These are phyloP conservation scores for Uloborus diversus DNA, from an alignment of 1,140 invertebrate genomes.

Conservation along the genomic window DNA sequence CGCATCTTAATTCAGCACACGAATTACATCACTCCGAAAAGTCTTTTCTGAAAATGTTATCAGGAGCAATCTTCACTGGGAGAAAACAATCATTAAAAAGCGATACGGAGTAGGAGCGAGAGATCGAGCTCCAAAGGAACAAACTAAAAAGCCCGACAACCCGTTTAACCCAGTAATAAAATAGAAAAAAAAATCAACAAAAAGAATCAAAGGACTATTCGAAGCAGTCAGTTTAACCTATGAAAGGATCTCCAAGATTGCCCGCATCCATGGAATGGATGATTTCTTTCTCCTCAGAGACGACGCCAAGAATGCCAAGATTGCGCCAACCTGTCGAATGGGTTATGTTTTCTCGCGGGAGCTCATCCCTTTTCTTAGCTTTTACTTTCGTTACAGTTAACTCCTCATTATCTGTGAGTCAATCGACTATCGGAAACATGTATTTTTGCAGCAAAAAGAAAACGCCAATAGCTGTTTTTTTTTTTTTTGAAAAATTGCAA, in stretches of 20 bases:
- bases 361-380: neutral
- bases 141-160: conserved; percentile 11
- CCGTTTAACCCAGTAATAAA: conserved; percentile 9
- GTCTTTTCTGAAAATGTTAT: conserved; percentile 2
- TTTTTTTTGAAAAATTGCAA: too few species aligned
- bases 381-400: neutral
- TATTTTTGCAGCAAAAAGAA: too few species aligned
- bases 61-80: neutral
- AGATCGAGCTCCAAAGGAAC: conserved; percentile 12
- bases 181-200: conserved; percentile 8
- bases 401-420: too few species aligned
- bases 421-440: too few species aligned
- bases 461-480: too few species aligned
- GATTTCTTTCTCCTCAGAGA: conserved; percentile 1
- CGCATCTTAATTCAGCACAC: neutral
- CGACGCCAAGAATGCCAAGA: conserved; percentile 30
- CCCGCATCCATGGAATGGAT: neutral
- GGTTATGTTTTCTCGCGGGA: conserved; percentile 1
- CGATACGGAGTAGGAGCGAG: neutral
- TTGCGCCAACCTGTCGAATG: conserved; percentile 9
- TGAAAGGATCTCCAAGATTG: conserved; percentile 41
- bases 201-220: conserved; percentile 28
- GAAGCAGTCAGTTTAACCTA: conserved; percentile 23
- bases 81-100: conserved; percentile 13
- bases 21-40: neutral